Percentiles rank a stretch among this genome's conserved stretches.
These are phyloP conservation scores for Cettia cetti DNA, from an alignment of 2,113 vertebrate species.

Conservation along the genomic window DNA sequence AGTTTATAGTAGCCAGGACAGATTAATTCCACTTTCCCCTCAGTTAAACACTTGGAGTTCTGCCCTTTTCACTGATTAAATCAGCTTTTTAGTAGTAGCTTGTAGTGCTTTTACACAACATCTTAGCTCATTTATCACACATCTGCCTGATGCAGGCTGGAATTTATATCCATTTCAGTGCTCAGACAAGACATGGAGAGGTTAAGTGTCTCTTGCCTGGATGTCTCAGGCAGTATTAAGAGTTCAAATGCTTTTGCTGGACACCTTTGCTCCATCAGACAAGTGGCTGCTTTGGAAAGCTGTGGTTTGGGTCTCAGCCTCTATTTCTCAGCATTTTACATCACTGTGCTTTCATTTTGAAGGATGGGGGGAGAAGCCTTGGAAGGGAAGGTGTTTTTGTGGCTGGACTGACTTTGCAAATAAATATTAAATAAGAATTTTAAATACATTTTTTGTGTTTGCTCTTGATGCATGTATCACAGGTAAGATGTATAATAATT, in stretches of 20 bases:
- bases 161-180: neutral
- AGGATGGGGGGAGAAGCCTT: neutral
- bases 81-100: neutral
- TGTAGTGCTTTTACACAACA: neutral
- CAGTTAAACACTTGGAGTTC: neutral
- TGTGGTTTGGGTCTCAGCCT: neutral
- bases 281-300: neutral
- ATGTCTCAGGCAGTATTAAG: neutral
- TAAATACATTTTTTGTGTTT: neutral
- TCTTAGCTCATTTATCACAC: neutral
- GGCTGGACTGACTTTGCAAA: neutral
- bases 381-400: neutral
- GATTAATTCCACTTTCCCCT: neutral
- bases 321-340: neutral
- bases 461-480: accelerated
- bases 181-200: neutral
- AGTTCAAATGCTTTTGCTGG: neutral
- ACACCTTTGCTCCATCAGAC: neutral
- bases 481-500: neutral
- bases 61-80: neutral
- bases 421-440: neutral
- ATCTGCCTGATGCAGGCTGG: neutral
- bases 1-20: neutral
- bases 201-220: neutral
- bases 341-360: neutral